phyloP scores from a whole-genome alignment of 2,113 vertebrate genomes.

The Stictonetta naevosa region DNA sequence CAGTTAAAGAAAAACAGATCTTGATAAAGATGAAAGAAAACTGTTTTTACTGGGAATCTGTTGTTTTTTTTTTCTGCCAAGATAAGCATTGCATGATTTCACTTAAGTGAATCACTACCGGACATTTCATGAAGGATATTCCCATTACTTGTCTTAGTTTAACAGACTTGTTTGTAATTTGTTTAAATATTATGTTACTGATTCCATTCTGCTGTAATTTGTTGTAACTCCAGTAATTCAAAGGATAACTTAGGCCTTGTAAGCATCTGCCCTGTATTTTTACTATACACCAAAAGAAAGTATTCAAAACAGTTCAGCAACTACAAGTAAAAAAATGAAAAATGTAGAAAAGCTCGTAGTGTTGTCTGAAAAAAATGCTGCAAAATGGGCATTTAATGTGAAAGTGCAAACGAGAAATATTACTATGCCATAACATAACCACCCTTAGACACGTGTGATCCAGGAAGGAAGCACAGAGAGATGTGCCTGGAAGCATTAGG shows the following conservation, averaged over 20 bases:
- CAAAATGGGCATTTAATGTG: not conserved
- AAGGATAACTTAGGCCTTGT: not conserved
- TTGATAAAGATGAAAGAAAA: slow-evolving; percentile 48
- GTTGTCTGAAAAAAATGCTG: not conserved
- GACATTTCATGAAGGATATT: not conserved
- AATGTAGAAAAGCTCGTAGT: not conserved
- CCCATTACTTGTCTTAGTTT: slow-evolving; percentile 8
- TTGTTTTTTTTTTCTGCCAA: slow-evolving; percentile 16
- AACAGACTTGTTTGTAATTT: not conserved
- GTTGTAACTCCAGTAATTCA: not conserved
- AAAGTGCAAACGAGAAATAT: not conserved
- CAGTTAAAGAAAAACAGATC: slow-evolving; percentile 40
- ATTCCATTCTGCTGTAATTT: not conserved
- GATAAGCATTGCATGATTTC: slow-evolving; percentile 28
- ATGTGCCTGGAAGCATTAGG: not conserved
- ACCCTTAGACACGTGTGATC: not conserved
- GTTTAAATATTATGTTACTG: not conserved
- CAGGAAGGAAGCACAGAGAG: not conserved
- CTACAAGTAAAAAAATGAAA: not conserved
- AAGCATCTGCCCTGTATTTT: not conserved
- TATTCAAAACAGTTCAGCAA: not conserved
- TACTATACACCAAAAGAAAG: not conserved
- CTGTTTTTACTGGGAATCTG: slow-evolving; percentile 14
- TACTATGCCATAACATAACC: not conserved
- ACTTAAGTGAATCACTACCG: not conserved